Conservation (phyloP, 2,888 invertebrate species). For the Leptopilina drosophilae region DNA sequence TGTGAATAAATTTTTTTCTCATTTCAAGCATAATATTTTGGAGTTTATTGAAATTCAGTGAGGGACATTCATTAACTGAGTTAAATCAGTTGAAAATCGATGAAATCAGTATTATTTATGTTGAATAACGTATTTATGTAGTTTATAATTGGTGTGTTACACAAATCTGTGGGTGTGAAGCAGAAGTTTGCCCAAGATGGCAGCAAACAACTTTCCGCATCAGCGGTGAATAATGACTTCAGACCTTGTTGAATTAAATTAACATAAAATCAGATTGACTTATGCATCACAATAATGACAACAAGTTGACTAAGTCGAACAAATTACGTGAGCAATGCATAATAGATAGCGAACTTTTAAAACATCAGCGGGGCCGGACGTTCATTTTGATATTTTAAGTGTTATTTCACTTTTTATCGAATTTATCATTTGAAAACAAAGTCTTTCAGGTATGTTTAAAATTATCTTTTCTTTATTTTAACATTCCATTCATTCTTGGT, state of each 20-base stretch:
- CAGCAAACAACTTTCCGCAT: slow-evolving; percentile 42
- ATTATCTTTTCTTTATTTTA: background rate
- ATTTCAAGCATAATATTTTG: background rate
- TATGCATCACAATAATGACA: slow-evolving; percentile 12
- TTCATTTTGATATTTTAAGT: slow-evolving; percentile 8
- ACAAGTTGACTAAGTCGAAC: background rate
- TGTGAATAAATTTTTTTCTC: background rate
- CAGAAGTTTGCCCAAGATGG: slow-evolving; percentile 39
- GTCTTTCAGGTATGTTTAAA: slow-evolving; percentile 16
- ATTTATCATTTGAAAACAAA: background rate
- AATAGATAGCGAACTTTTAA: slow-evolving; percentile 22
- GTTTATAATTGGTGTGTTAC: slow-evolving; percentile 22
- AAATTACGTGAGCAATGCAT: slow-evolving; percentile 4
- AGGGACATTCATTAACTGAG: background rate
- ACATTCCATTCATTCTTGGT: background rate
- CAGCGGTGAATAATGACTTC: slow-evolving; percentile 21
- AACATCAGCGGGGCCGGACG: slow-evolving; percentile 25
- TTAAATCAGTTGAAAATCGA: background rate
- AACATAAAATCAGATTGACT: slow-evolving; percentile 26
- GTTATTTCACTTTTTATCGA: background rate
- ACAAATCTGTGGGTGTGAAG: slow-evolving; percentile 33
- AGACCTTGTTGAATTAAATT: slow-evolving; percentile 25
- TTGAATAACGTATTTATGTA: background rate
- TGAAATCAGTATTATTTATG: background rate
- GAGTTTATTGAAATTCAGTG: background rate